Conservation (phyloP, 2,797 vertebrate species). For the Chrysocyon brachyurus region DNA sequence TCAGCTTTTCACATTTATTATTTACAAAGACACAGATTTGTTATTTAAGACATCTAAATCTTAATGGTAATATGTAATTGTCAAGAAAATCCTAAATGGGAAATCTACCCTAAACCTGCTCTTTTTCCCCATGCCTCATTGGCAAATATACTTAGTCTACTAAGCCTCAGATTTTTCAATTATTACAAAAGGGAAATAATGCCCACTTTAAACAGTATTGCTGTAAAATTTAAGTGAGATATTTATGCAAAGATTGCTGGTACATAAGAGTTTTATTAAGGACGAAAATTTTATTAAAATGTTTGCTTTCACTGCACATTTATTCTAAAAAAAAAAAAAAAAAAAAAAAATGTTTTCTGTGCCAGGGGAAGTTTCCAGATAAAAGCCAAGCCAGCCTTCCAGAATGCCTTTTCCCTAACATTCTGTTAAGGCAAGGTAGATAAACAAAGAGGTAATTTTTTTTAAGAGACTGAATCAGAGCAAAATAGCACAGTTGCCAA, state of each 20-base stretch:
- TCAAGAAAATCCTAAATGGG: background rate
- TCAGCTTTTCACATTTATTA: background rate
- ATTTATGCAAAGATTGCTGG: background rate
- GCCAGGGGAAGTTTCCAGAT: background rate
- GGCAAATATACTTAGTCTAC: background rate
- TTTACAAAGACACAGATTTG: background rate
- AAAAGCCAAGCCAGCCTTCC: background rate
- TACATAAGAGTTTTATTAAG: background rate
- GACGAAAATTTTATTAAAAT: background rate
- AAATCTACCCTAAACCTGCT: background rate
- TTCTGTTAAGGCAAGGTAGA: background rate
- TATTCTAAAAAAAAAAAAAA: background rate
- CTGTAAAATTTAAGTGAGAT: slow-evolving; percentile 18
- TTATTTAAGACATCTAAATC: background rate
- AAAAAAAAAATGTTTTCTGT: background rate
- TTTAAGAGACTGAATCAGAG: background rate
- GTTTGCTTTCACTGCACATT: background rate
- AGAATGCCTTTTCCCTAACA: background rate
- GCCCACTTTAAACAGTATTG: background rate
- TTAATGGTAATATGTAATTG: background rate
- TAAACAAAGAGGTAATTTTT: background rate
- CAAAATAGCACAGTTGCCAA: background rate
- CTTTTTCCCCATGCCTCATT: background rate
- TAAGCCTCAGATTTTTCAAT: background rate
- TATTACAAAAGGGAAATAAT: background rate